Percentiles rank a stretch among this genome's conserved stretches.
Conservation (phyloP, 1,140 invertebrate species). For the Meloidogyne floridensis region DNA sequence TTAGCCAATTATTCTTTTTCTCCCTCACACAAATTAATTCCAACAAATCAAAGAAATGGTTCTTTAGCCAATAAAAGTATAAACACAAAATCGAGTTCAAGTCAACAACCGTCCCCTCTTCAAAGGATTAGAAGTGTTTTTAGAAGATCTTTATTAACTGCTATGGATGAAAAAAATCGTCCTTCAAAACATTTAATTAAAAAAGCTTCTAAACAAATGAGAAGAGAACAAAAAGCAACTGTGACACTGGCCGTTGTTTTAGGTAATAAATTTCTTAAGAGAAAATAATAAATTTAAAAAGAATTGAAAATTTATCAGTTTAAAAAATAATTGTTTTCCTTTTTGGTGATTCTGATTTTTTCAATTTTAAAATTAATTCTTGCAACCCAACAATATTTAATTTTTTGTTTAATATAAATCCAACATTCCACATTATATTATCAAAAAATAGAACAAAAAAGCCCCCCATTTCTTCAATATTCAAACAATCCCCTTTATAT, state of each 20-base stretch:
- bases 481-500: too few relatives aligned
- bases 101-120: neutral
- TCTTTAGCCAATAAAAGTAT: neutral
- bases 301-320: too few relatives aligned
- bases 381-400: too few relatives aligned
- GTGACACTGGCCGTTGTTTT: constrained; percentile 97
- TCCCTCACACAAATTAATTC: too few relatives aligned
- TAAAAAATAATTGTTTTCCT: too few relatives aligned
- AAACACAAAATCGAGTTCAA: neutral
- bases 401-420: too few relatives aligned
- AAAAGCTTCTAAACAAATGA: constrained; percentile 63
- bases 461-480: too few relatives aligned
- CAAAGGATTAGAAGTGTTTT: constrained; percentile 10
- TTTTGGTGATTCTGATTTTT: too few relatives aligned
- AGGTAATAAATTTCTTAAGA: constrained; percentile 72
- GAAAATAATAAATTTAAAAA: neutral
- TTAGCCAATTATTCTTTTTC: neutral
- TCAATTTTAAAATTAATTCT: too few relatives aligned
- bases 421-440: too few relatives aligned
- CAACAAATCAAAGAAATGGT: too few relatives aligned
- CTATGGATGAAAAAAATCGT: constrained; percentile 13
- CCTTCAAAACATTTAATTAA: constrained; percentile 59
- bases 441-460: too few relatives aligned
- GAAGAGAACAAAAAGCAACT: constrained; percentile 89
- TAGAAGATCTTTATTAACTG: constrained; percentile 11